Percentiles rank a stretch among this genome's conserved stretches.
Conservation (phyloP, 1,140 invertebrate species). For the Aricia agestis region DNA sequence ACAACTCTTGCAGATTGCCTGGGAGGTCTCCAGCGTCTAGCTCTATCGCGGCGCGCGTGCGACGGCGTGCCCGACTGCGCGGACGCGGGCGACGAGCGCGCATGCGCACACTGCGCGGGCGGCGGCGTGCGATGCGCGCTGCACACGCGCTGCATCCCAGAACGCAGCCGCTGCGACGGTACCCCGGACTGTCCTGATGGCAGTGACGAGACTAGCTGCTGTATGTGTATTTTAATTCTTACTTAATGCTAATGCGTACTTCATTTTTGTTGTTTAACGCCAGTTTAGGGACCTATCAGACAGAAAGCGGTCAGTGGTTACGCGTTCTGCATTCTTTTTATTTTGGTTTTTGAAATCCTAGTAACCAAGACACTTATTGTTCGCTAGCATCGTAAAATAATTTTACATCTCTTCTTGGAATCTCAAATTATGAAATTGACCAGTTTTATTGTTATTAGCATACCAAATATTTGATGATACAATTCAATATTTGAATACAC, state of each 20-base stretch:
- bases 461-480: neutral
- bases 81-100: conserved; percentile 87
- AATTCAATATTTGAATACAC: neutral
- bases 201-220: conserved; percentile 89
- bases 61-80: conserved; percentile 92
- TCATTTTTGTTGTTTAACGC: too few relatives aligned
- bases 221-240: conserved; percentile 76
- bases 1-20: conserved; percentile 78
- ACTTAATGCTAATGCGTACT: too few relatives aligned
- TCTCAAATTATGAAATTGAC: too few relatives aligned
- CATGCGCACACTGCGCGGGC: conserved; percentile 85
- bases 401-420: too few relatives aligned
- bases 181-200: conserved; percentile 89
- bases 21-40: conserved; percentile 81
- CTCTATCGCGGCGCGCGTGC: conserved; percentile 85
- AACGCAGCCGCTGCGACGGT: conserved; percentile 86
- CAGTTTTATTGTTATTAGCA: neutral
- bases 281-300: too few relatives aligned
- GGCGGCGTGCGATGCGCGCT: conserved; percentile 86
- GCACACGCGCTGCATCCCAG: conserved; percentile 83
- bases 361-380: too few relatives aligned
- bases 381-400: too few relatives aligned
- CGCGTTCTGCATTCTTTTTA: too few relatives aligned
- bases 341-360: too few relatives aligned
- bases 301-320: too few relatives aligned